Percentiles rank a stretch among this genome's conserved stretches.
These are phyloP conservation scores for Nowickia ferox DNA, from an alignment of 2,888 invertebrate genomes.

Conservation along the genomic window DNA sequence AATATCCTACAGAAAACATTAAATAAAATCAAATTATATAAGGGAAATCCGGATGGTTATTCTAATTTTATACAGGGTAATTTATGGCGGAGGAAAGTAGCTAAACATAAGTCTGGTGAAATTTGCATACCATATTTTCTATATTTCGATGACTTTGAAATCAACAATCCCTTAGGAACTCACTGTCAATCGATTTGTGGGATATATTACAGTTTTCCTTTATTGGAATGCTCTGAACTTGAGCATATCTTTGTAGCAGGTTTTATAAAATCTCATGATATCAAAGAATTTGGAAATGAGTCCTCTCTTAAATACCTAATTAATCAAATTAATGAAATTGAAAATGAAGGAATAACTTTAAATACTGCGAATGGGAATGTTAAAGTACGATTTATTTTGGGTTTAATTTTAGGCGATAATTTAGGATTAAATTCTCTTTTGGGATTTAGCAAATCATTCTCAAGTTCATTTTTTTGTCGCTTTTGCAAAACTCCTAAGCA, in stretches of 20 bases:
- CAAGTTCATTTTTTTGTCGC: slow-evolving; percentile 73
- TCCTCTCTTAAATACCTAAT: too few species aligned
- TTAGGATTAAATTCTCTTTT: slow-evolving; percentile 51
- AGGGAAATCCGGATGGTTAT: not conserved
- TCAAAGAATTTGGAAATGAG: slow-evolving; percentile 74
- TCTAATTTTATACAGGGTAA: not conserved
- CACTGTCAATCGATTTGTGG: slow-evolving; percentile 7
- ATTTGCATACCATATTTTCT: slow-evolving; percentile 1
- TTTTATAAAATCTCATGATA: slow-evolving; percentile 73
- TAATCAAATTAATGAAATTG: too few species aligned
- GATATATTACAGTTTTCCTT: slow-evolving; percentile 1
- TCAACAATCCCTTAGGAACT: not conserved
- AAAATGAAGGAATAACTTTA: slow-evolving; percentile 72
- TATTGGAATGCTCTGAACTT: not conserved
- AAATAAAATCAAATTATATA: not conserved
- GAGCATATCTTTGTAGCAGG: slow-evolving; percentile 73
- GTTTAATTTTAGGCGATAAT: slow-evolving; percentile 64
- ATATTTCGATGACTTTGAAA: not conserved
- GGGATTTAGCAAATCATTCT: slow-evolving; percentile 72
- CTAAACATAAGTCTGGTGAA: not conserved
- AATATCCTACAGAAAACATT: not conserved
- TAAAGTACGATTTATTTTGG: slow-evolving; percentile 21
- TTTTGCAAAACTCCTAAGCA: slow-evolving; percentile 70
- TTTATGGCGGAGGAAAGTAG: not conserved
- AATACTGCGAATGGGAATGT: slow-evolving; percentile 30